A percentile compares a stretch with the other conserved stretches of the same genome.
phyloP scores from a whole-genome alignment of 2,888 invertebrate species.

The Anodontia alba region DNA sequence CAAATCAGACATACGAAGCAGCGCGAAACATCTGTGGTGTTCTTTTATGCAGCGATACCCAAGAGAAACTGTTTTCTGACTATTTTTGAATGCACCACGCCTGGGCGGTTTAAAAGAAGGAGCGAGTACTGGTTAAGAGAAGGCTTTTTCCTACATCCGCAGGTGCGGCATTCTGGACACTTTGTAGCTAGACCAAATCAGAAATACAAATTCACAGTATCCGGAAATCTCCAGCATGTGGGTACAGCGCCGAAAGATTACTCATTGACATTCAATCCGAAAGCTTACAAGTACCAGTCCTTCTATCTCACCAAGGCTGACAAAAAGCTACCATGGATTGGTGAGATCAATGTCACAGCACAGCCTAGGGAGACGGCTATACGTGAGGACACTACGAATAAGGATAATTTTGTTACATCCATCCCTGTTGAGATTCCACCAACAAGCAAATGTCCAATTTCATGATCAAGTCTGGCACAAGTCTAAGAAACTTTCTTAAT shows the following conservation, averaged over 20 bases:
- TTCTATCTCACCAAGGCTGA: constrained; percentile 43
- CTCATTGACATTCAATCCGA: constrained; percentile 49
- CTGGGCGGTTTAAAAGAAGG: constrained; percentile 48
- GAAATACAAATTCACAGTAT: constrained; percentile 42
- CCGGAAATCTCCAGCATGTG: constrained; percentile 47
- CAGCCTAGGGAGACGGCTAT: background rate
- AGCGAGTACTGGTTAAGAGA: constrained; percentile 58
- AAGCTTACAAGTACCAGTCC: constrained; percentile 57
- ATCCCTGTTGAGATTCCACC: constrained; percentile 47
- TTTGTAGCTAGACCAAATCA: constrained; percentile 58
- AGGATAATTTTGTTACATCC: constrained; percentile 42
- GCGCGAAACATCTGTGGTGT: constrained; percentile 56
- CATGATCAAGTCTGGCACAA: too few species aligned
- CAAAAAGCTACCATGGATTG: constrained; percentile 36
- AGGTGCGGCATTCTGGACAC: constrained; percentile 59
- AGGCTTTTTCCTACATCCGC: constrained; percentile 52
- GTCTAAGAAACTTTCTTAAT: too few species aligned
- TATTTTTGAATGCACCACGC: constrained; percentile 58
- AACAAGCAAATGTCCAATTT: constrained; percentile 28
- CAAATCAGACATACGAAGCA: constrained; percentile 44
- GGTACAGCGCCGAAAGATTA: constrained; percentile 15
- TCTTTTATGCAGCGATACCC: constrained; percentile 48
- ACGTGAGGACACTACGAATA: background rate
- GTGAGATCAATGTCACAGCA: constrained; percentile 46
- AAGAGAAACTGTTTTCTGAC: constrained; percentile 52